These are phyloP conservation scores for Ypsolopha scabrella DNA, from an alignment of 2,888 invertebrate species.

Conservation along the genomic window DNA sequence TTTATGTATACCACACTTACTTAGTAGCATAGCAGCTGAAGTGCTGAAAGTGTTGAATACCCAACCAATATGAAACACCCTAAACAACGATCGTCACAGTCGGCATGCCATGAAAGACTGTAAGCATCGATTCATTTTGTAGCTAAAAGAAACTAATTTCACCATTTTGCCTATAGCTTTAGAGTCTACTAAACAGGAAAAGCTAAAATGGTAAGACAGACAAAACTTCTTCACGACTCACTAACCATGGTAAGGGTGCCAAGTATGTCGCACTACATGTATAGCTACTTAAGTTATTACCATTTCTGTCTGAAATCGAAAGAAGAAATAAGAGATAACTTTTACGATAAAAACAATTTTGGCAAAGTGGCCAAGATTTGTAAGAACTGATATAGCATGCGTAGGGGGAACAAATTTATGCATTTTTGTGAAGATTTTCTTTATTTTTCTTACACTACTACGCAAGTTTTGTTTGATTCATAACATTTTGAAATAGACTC, in stretches of 20 bases:
- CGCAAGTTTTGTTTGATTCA: no score
- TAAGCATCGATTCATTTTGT: no score
- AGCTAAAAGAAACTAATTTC: no score
- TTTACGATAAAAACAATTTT: neutral
- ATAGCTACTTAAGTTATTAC: constrained; percentile 2
- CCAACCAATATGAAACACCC: constrained; percentile 16
- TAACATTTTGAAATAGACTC: no score
- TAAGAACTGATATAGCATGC: no score
- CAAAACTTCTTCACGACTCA: constrained; percentile 55
- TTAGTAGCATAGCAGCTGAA: neutral
- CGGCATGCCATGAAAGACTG: constrained; percentile 10
- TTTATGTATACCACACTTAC: neutral
- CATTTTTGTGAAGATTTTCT: neutral
- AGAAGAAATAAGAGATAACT: neutral
- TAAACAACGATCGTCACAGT: constrained; percentile 47
- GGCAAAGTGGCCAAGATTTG: no score
- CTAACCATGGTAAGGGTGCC: constrained; percentile 23
- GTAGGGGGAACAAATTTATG: neutral
- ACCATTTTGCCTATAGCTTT: no score
- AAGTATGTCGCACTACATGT: neutral
- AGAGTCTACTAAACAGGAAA: constrained; percentile 4
- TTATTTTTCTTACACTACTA: neutral
- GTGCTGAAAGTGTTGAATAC: constrained; percentile 2
- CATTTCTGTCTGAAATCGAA: neutral
- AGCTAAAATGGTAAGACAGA: constrained; percentile 51